Percentiles rank a stretch among this genome's conserved stretches.
Evolutionary conservation across 2,113 vertebrate species (phyloP).

Genomic region (Nothoprocta perdicaria): DNA sequence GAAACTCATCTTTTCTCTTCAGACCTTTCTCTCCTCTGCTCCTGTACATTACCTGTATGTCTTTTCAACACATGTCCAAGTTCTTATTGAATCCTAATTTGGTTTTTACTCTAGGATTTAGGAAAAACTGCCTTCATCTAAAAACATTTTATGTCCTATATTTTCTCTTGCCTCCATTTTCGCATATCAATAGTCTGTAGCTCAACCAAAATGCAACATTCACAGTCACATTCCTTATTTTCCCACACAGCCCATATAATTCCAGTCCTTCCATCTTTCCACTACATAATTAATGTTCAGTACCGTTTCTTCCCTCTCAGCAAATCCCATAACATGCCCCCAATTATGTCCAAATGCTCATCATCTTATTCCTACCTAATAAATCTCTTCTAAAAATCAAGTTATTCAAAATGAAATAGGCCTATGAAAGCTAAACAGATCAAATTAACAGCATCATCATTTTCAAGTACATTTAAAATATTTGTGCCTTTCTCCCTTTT

Average conservation of each 20-base stretch:
- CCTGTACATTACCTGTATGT: background rate
- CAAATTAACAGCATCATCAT: background rate
- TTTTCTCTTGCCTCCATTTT: background rate
- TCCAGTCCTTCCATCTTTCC: background rate
- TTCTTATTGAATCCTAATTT: too few relatives aligned
- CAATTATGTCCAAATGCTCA: background rate
- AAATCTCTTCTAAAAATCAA: background rate
- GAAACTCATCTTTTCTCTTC: background rate
- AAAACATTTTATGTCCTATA: background rate
- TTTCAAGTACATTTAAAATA: background rate
- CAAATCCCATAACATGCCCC: background rate
- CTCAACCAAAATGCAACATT: background rate
- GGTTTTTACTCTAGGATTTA: background rate
- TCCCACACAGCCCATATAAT: background rate
- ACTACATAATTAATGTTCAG: background rate
- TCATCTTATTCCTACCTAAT: background rate
- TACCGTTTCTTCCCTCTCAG: background rate
- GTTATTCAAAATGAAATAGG: background rate
- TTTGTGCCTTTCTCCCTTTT: background rate
- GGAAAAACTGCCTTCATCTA: background rate
- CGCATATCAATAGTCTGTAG: background rate
- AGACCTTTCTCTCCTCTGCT: background rate
- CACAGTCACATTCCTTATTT: background rate
- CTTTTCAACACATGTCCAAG: background rate
- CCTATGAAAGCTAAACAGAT: background rate